phyloP scores from a whole-genome alignment of 2,888 invertebrate genomes.

The Balanococcus diminutus region DNA sequence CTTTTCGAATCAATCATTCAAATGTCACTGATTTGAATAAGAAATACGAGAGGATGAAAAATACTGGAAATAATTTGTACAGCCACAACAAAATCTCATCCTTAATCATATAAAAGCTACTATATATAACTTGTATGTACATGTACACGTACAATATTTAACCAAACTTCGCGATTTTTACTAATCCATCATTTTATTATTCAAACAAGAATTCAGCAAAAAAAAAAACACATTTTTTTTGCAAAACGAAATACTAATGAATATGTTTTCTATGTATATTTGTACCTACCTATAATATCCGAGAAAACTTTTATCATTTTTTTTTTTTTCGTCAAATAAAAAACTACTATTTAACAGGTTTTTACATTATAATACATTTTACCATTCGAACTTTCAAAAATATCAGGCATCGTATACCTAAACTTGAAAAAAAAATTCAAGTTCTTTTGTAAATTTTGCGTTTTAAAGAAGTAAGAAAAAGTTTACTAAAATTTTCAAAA shows the following conservation, averaged over 20 bases:
- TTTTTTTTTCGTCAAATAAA: too few relatives aligned
- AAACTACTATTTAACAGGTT: too few relatives aligned
- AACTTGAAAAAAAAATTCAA: too few relatives aligned
- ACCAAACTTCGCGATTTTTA: background rate
- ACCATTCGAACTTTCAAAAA: too few relatives aligned
- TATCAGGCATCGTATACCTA: too few relatives aligned
- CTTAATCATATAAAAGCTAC: background rate
- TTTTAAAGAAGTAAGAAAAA: too few relatives aligned
- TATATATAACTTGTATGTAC: too few relatives aligned
- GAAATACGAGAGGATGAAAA: background rate
- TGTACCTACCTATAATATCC: too few relatives aligned
- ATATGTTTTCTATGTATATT: background rate
- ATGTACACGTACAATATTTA: background rate
- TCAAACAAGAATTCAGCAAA: background rate
- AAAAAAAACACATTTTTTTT: background rate
- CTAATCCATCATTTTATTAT: slow-evolving; percentile 26
- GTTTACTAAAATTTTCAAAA: too few relatives aligned
- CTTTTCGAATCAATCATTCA: slow-evolving; percentile 34
- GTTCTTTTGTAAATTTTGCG: too few relatives aligned
- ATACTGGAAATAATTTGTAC: slow-evolving; percentile 20
- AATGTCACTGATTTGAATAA: slow-evolving; percentile 5
- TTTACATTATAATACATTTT: too few relatives aligned
- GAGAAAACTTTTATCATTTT: too few relatives aligned
- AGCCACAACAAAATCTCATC: background rate
- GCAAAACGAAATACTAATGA: background rate